Base-by-base conservation (phyloP, 2,113 vertebrate genomes). In the Natator depressus region DNA sequence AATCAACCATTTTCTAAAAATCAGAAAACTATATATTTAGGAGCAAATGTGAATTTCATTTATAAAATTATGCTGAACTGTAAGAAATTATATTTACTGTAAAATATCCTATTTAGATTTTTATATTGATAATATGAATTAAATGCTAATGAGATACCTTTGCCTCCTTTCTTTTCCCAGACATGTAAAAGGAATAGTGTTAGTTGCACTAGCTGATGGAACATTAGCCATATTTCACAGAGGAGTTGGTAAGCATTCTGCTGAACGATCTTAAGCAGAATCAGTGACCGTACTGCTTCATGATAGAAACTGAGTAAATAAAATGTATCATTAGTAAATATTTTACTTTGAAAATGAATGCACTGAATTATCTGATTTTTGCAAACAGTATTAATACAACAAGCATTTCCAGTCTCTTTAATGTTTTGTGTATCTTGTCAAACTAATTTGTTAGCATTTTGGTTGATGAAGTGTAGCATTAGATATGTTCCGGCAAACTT, bases 191-290 rank as follows among this genome's bases (percentile, higher is more conserved):
- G 99, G 99, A 35, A 99, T 99, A 57, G 99, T 99, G 5, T 97
- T 99, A 97, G 99, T 99, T 81, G 99, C 99, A 35, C 98, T 99
- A 84, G 99, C 99, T 50, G 99, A 99, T 69, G 99, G 99, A 92
- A 99, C 99, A 0, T 97, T 99, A 24, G 99, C 99, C 4, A 99
- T 99, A 95, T 99, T 99, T 97, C 99, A 99, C 98, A 98, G 99
- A 98, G 99, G 99, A 96, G 98, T 98, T 57, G 99, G 99, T 99
- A 98, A 99, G 99, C 24, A 10, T 87, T 88, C 76, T 51, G 19
- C 12, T 14, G 2, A 27, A 16, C 9, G n/a, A 46, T 54, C 65
- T 92, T 92, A 38, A 72, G 38, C 65, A 38, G 55, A 53, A 89
- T 49, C 9, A 12, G 38, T 24, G 90, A 54, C 25, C 8, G 20